Percentiles rank a stretch among this genome's conserved stretches.
phyloP scores from a whole-genome alignment of 2,113 vertebrate genomes.

The Genyomyrus donnyi region DNA sequence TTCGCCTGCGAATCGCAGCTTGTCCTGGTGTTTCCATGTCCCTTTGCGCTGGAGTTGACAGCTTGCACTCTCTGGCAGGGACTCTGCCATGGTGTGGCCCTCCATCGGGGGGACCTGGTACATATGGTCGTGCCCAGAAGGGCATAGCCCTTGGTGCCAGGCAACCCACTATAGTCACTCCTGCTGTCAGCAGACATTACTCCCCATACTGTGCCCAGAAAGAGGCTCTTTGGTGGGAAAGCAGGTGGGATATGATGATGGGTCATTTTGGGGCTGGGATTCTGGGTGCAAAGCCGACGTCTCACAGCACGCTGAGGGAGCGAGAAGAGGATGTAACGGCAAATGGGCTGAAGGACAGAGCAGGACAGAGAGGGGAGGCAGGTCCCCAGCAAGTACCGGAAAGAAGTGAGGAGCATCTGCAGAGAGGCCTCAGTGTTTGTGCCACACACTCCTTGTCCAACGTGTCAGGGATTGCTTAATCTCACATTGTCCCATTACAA shows the following conservation, averaged over 20 bases:
- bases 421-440: neutral
- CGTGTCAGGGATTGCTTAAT: neutral
- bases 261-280: neutral
- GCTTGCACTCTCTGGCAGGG: constrained; percentile 18
- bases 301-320: neutral
- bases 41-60: constrained; percentile 8
- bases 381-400: neutral
- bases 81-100: constrained; percentile 13
- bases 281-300: neutral
- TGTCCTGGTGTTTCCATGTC: neutral
- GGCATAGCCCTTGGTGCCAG: neutral
- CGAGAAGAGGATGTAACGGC: neutral
- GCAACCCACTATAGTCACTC: neutral
- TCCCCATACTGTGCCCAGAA: neutral
- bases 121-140: constrained; percentile 22
- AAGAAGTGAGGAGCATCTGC: neutral
- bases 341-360: neutral
- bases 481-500: neutral
- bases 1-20: neutral
- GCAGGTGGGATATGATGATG: neutral
- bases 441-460: neutral
- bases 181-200: neutral
- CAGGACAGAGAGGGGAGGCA: neutral
- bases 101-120: constrained; percentile 18
- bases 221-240: neutral